Conservation (phyloP, 2,113 vertebrate species). For the Noctilio leporinus region DNA sequence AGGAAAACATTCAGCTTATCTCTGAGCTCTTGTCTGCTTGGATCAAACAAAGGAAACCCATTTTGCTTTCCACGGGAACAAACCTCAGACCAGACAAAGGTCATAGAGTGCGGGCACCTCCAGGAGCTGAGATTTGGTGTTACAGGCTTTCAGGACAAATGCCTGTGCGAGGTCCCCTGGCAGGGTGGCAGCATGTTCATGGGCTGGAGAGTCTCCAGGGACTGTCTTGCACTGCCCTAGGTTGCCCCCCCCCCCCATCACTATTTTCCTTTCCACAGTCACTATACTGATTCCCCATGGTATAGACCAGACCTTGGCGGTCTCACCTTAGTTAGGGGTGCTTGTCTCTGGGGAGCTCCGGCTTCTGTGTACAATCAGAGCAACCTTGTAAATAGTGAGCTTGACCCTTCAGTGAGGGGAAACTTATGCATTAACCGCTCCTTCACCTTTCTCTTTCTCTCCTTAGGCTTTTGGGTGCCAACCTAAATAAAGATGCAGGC, state of each 20-base stretch:
- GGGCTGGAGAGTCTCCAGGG: background rate
- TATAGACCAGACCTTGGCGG: background rate
- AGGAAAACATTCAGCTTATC: background rate
- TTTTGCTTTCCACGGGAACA: background rate
- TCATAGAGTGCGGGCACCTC: background rate
- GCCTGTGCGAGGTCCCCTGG: rapidly evolving
- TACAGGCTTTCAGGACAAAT: background rate
- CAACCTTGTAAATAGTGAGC: background rate
- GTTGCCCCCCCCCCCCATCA: background rate
- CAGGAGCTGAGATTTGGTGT: background rate
- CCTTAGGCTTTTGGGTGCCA: background rate
- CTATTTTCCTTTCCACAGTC: background rate
- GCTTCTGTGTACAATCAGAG: background rate
- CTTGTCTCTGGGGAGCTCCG: background rate
- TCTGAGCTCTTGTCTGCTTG: background rate
- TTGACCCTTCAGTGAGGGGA: background rate
- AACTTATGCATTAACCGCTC: background rate
- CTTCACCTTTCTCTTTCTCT: background rate
- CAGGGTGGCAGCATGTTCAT: rapidly evolving
- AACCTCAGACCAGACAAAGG: background rate
- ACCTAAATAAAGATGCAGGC: background rate
- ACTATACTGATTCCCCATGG: no score
- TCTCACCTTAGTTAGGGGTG: background rate
- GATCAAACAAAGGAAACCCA: background rate
- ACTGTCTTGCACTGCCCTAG: background rate